phyloP scores from a whole-genome alignment of 2,888 invertebrate genomes.

The Leucoma salicis region DNA sequence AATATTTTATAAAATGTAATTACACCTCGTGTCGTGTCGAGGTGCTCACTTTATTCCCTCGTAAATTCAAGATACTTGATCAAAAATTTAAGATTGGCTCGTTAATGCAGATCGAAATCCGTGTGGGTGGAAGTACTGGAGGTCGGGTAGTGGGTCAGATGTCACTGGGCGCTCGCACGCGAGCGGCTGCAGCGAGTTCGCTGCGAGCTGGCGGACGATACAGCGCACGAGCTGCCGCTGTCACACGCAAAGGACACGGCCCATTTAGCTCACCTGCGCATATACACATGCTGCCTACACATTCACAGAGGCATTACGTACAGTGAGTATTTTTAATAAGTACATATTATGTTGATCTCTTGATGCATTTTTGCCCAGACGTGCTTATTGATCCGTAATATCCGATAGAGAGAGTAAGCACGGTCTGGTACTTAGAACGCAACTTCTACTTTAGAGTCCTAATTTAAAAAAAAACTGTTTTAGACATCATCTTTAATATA shows the following conservation, averaged over 20 bases:
- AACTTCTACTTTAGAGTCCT: too few species aligned
- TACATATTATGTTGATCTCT: too few species aligned
- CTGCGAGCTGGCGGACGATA: conserved; percentile 93
- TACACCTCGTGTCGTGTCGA: too few species aligned
- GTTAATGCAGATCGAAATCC: conserved; percentile 63
- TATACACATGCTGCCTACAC: conserved; percentile 86
- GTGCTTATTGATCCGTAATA: too few species aligned
- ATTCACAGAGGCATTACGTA: conserved; percentile 72
- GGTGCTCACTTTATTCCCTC: too few species aligned
- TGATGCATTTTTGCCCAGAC: too few species aligned
- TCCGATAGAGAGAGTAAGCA: too few species aligned
- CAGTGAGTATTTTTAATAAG: conserved; percentile 71
- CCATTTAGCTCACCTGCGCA: conserved; percentile 91
- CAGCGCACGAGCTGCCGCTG: conserved; percentile 93
- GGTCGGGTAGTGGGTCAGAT: conserved; percentile 87
- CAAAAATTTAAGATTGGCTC: neutral
- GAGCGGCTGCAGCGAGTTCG: conserved; percentile 94
- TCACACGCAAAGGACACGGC: conserved; percentile 93
- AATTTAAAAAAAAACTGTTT: too few species aligned
- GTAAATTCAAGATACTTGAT: too few species aligned
- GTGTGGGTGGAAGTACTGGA: conserved; percentile 58
- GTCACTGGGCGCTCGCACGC: conserved; percentile 93
- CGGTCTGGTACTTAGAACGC: too few species aligned
- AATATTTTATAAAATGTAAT: too few species aligned
- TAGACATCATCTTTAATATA: too few species aligned